Evolutionary conservation across 2,797 vertebrate species (phyloP).

Genomic region (Bucorvus abyssinicus): DNA sequence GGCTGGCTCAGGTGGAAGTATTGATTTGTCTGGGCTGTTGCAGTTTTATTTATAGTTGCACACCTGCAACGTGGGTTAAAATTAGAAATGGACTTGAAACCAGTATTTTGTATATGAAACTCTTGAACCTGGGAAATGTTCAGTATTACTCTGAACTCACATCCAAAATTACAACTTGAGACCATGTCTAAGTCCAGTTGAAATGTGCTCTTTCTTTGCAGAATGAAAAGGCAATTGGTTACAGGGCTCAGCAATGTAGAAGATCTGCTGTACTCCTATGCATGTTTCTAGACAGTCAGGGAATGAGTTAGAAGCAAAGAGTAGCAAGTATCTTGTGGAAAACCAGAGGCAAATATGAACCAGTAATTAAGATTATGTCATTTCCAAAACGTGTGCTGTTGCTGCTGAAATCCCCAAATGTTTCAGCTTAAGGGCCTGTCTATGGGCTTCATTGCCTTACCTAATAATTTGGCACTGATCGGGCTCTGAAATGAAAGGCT

Average conservation of each 20-base stretch:
- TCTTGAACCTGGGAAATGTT: neutral
- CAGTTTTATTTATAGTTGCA: neutral
- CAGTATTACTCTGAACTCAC: neutral
- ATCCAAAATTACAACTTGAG: neutral
- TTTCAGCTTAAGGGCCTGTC: neutral
- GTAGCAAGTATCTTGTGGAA: neutral
- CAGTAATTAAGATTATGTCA: neutral
- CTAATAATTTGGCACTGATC: neutral
- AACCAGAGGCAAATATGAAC: neutral
- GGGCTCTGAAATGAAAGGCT: neutral
- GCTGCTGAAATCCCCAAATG: neutral
- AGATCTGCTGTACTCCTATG: neutral
- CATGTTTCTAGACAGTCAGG: neutral
- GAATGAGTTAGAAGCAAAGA: neutral
- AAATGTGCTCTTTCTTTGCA: neutral
- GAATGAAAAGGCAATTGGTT: neutral
- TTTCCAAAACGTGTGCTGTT: neutral
- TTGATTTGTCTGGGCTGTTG: neutral
- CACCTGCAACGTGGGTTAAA: constrained; percentile 20
- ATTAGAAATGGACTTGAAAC: constrained; percentile 32
- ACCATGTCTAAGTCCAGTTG: neutral
- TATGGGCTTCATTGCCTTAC: neutral
- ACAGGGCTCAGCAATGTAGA: neutral
- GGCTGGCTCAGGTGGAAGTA: neutral
- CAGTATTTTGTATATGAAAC: neutral